Evolutionary conservation across 2,113 vertebrate genomes (phyloP).

Genomic region (Suricata suricatta): DNA sequence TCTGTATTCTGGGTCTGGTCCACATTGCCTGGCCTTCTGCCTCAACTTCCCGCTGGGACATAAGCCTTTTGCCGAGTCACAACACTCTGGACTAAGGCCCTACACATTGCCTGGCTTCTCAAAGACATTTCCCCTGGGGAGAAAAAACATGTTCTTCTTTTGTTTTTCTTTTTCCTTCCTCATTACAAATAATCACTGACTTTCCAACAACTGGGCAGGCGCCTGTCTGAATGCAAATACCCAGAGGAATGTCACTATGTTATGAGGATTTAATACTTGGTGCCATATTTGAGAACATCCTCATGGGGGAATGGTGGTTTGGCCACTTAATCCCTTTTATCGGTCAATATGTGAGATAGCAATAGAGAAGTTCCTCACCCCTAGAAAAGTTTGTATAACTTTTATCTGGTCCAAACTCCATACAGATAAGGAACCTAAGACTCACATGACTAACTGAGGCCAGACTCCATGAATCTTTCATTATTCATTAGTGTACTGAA

Average conservation of each 20-base stretch:
- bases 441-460: neutral
- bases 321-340: neutral
- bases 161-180: neutral
- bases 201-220: conserved; percentile 5
- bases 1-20: conserved; percentile 38
- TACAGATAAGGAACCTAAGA: neutral
- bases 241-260: neutral
- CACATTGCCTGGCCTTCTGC: conserved; percentile 64
- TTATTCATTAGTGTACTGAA: neutral
- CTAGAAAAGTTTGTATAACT: neutral
- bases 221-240: neutral
- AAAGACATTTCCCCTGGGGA: conserved; percentile 35
- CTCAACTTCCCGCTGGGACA: conserved; percentile 47
- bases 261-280: neutral
- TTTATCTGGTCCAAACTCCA: neutral
- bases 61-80: conserved; percentile 17
- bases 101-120: neutral
- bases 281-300: neutral
- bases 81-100: neutral
- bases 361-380: neutral
- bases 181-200: neutral
- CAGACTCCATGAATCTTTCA: neutral
- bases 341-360: neutral
- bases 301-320: neutral
- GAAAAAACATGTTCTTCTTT: conserved; percentile 15